These are phyloP conservation scores for Harpalus rubripes DNA, from an alignment of 2,888 invertebrate species.

Conservation along the genomic window DNA sequence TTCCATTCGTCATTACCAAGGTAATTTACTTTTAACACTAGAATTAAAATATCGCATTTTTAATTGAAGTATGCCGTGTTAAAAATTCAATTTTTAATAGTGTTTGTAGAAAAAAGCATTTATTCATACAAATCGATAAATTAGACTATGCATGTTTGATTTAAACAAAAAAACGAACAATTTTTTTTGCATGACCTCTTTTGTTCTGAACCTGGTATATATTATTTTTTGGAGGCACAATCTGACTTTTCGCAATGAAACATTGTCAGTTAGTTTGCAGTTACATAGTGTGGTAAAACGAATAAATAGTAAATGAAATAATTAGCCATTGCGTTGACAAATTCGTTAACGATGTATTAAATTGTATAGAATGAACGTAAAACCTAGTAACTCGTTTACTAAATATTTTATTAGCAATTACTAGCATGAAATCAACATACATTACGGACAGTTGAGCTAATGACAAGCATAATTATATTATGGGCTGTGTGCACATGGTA, in stretches of 20 bases:
- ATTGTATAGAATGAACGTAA: constrained; percentile 18
- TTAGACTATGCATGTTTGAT: no score
- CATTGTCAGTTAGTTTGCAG: not conserved
- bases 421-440: constrained; percentile 46
- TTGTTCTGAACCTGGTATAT: no score
- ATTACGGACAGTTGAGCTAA: constrained; percentile 47
- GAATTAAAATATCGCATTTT: no score
- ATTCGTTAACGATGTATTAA: not conserved
- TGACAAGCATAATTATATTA: constrained; percentile 55
- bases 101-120: no score
- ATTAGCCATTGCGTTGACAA: not conserved
- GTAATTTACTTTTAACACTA: no score
- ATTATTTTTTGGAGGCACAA: no score
- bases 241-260: not conserved
- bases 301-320: constrained; percentile 7
- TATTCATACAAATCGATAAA: no score
- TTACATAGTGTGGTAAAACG: not conserved
- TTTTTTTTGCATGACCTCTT: no score
- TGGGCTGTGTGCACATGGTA: constrained; percentile 12
- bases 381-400: constrained; percentile 49
- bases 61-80: no score
- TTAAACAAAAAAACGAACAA: no score
- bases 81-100: no score
- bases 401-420: constrained; percentile 59
- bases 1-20: no score